These are phyloP conservation scores for Enteromius trimaculatus DNA, from an alignment of 2,797 vertebrate species.

Conservation along the genomic window DNA sequence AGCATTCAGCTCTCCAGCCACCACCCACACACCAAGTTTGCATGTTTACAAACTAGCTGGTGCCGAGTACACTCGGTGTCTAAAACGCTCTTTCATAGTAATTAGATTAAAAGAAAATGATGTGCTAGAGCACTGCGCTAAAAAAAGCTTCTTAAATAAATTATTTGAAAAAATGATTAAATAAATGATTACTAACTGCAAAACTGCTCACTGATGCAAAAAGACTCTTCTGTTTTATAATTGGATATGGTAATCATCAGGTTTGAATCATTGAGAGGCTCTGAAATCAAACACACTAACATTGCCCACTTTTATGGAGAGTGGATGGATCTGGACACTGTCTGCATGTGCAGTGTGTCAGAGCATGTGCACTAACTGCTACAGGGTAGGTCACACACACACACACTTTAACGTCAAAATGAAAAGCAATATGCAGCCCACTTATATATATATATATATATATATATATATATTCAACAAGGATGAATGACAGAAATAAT, in stretches of 20 bases:
- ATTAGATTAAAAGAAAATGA: slow-evolving; percentile 12
- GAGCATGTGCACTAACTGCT: not conserved
- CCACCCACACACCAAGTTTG: slow-evolving; percentile 9
- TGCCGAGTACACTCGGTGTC: not conserved
- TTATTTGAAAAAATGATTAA: too few species aligned
- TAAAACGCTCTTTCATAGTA: not conserved
- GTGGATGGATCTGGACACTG: not conserved
- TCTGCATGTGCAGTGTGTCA: not conserved
- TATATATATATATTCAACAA: not conserved
- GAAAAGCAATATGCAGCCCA: not conserved
- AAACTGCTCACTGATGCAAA: slow-evolving; percentile 1
- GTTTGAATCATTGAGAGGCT: not conserved
- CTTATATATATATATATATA: not conserved
- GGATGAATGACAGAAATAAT: not conserved
- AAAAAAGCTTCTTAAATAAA: not conserved
- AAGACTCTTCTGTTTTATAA: not conserved
- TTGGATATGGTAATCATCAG: not conserved
- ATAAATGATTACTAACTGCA: not conserved
- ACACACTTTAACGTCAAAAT: not conserved
- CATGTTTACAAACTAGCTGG: slow-evolving; percentile 40
- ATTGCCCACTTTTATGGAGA: not conserved
- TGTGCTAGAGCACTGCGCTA: not conserved
- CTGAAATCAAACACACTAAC: not conserved
- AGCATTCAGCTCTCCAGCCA: slow-evolving; percentile 1
- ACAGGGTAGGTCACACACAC: not conserved